Evolutionary conservation across 1,140 invertebrate species (phyloP), one percentile per base, ranked within the genome.

Genomic region (Drosophila watanabei): DNA sequence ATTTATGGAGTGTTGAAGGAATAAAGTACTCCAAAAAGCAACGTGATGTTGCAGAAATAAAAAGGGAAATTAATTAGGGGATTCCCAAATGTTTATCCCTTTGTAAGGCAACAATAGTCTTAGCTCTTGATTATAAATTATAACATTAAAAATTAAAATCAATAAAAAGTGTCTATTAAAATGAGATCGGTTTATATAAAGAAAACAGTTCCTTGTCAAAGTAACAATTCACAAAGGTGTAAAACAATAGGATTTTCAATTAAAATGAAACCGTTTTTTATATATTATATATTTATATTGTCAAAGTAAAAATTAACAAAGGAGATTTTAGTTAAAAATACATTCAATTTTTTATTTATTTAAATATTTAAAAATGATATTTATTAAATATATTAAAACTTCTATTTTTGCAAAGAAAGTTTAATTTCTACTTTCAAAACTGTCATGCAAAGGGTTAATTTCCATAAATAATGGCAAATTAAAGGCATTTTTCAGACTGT

Each of bases 81-180:
- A 11, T 13, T 11, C 0, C 14, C 13, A 24, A 11, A 4, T 24
- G 3, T 24, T 24, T 37, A 57, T 7, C 13, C 56, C 56, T 28
- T 58, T 58, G 56, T n/a, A n/a, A 39, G 56, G 20, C 56, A 58
- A 48, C 20, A 24, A 2, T n/a, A n/a, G n/a, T n/a, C n/a, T n/a
- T n/a, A n/a, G n/a, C n/a, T n/a, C n/a, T n/a, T n/a, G n/a, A 24
- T 24, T 24, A 24, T 3, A 24, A 24, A n/a, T n/a, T 24, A 24
- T 24, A 24, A 24, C 24, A 24, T 24, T 9, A 20, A 45, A 20
- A 20, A 11, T 13, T 11, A 43, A 43, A 10, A 2, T 7, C 14
- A 7, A 2, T 14, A 48, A 14, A 14, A 0, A 48, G 24, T 24
- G 13, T 8, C 1, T 10, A 18, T 18, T 18, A 18, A 11, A 45